These are phyloP conservation scores for Clarias batrachus DNA, from an alignment of 2,113 vertebrate species.

Conservation along the genomic window DNA sequence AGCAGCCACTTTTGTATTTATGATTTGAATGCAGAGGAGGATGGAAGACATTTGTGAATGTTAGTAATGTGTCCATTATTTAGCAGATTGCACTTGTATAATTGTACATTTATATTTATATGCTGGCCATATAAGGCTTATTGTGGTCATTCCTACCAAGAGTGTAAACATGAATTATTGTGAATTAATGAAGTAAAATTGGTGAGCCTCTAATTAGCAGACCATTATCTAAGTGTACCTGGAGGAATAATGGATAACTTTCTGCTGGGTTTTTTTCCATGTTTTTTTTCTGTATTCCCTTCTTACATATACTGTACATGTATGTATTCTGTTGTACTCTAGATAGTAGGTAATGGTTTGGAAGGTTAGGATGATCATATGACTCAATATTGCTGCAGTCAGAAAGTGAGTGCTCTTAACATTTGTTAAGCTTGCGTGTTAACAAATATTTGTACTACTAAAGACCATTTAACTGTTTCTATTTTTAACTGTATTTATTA, in stretches of 20 bases:
- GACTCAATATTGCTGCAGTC: conserved; percentile 51
- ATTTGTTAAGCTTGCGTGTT: conserved; percentile 51
- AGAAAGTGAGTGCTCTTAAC: conserved; percentile 57
- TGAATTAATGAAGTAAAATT: conserved; percentile 17
- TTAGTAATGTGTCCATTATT: conserved; percentile 32
- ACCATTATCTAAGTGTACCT: neutral
- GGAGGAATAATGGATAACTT: neutral
- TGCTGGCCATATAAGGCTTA: conserved; percentile 42
- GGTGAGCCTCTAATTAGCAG: neutral
- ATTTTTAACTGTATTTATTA: conserved; percentile 62
- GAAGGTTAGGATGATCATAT: conserved; percentile 55
- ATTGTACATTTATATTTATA: conserved; percentile 47
- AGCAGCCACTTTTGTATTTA: conserved; percentile 35
- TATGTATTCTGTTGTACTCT: conserved; percentile 47
- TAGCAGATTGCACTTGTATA: conserved; percentile 33
- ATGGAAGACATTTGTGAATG: conserved; percentile 29
- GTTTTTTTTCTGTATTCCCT: conserved; percentile 45
- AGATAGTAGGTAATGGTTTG: conserved; percentile 58
- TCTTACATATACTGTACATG: conserved; percentile 33
- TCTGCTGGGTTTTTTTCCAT: conserved; percentile 5
- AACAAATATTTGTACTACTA: conserved; percentile 59
- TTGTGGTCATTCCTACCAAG: conserved; percentile 11
- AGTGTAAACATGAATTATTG: neutral
- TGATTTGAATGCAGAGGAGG: conserved; percentile 16
- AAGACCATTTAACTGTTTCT: conserved; percentile 50